phyloP scores from a whole-genome alignment of 2,888 invertebrate genomes.

The Corbicula japonica region DNA sequence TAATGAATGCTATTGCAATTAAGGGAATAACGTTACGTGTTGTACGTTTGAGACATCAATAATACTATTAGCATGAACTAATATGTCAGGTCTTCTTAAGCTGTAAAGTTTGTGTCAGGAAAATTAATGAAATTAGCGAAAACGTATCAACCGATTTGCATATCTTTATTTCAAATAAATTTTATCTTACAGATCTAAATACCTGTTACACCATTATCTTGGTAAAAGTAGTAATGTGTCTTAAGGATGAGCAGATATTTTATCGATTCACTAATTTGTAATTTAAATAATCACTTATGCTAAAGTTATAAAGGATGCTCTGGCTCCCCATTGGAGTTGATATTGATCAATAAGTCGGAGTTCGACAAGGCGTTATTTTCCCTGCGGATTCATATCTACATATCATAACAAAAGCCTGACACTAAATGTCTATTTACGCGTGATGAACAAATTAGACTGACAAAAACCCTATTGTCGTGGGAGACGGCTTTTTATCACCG shows the following conservation, averaged over 20 bases:
- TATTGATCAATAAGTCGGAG: constrained; percentile 31
- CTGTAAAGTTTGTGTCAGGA: too few species aligned
- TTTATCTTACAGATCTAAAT: too few species aligned
- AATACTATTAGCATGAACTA: too few species aligned
- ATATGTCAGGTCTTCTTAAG: too few species aligned
- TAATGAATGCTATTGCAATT: too few species aligned
- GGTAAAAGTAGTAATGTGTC: too few species aligned
- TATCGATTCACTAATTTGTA: constrained; percentile 42
- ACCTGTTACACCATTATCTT: too few species aligned
- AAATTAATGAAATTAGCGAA: too few species aligned
- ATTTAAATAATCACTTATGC: constrained; percentile 41
- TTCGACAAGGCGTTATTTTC: constrained; percentile 17
- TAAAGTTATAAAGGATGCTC: constrained; percentile 22
- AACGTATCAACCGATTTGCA: too few species aligned
- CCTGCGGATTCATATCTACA: constrained; percentile 46
- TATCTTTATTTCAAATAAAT: too few species aligned
- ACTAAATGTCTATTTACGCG: constrained; percentile 50
- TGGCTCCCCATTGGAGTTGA: not conserved
- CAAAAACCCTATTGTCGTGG: constrained; percentile 43
- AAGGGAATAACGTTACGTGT: too few species aligned
- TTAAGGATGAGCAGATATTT: constrained; percentile 16
- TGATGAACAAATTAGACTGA: constrained; percentile 55
- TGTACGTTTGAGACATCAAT: too few species aligned
- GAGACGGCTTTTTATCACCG: constrained; percentile 53
- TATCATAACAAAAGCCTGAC: constrained; percentile 48